Evolutionary conservation across 2,888 invertebrate species (phyloP), one percentile per base, ranked within the genome.

Genomic region (Polylopha cassiicola): DNA sequence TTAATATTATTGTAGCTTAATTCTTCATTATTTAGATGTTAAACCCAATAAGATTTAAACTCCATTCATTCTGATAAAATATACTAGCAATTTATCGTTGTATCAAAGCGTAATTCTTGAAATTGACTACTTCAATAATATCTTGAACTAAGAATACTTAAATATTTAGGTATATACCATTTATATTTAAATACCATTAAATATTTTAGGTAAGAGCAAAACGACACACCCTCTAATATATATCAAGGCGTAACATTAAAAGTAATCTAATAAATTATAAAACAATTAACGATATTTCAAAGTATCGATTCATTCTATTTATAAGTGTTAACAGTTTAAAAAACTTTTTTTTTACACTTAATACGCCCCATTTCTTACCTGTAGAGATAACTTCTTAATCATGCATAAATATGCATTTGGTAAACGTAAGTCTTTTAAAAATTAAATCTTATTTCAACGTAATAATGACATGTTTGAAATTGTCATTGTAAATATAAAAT

Each of bases 251-350:
- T n/a, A 2, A 4, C 3, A 8, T 2, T 1, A 8, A n/a, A 30
- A 3, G 3, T 10, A 14, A n/a, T 8, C 21, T 8, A 10, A 10
- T 21, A 27, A 27, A 39, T 39, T 17, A 2, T 5, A 32, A 5
- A 4, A 30, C 15, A 7, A 3, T 3, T 31, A 3, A 2, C 9
- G 9, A 22, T 27, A 17, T n/a, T 4, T 32, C 27, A 13, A 27
- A 22, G 27, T 16, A 31, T 27, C 21, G 11, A 6, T 24, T 16
- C 2, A 11, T 16, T 24, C 6, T 6, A 5, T 34, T 4, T 17
- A 37, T 14, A 30, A 30, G 29, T 36, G 30, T 41, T 13, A 36
- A 41, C 33, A 34, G 39, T 41, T 41, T 41, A 36, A 41, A 34
- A 41, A 41, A 11, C 36, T 26, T 36, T 41, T 41, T 34, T 36